These are phyloP conservation scores for Plagodis dolabraria DNA, from an alignment of 2,888 invertebrate species.

Conservation along the genomic window DNA sequence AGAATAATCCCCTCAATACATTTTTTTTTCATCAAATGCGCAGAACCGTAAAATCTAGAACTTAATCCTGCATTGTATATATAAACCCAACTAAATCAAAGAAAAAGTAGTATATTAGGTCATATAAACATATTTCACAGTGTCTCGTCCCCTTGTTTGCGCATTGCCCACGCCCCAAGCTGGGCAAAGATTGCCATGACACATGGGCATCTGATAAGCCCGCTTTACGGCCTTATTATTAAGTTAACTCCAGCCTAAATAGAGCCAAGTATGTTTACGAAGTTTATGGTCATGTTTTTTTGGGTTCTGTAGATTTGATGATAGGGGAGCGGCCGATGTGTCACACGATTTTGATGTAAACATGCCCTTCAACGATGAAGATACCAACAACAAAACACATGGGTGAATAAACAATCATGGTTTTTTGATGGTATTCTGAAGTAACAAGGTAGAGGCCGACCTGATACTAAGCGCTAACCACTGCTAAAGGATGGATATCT, in stretches of 20 bases:
- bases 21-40: no score
- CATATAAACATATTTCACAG: conserved; percentile 27
- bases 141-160: conserved; percentile 27
- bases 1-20: no score
- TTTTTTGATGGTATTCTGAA: no score
- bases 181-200: conserved; percentile 44
- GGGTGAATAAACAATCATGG: no score
- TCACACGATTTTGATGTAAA: neutral
- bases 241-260: conserved; percentile 35
- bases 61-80: neutral
- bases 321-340: neutral
- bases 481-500: no score
- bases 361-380: no score
- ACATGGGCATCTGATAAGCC: conserved; percentile 60
- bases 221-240: conserved; percentile 60
- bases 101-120: neutral
- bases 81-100: neutral
- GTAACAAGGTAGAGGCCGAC: no score
- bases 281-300: conserved; percentile 20
- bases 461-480: no score
- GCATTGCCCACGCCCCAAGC: conserved; percentile 17
- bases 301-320: conserved; percentile 6
- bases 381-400: neutral
- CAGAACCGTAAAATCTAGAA: no score
- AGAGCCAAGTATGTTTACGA: conserved; percentile 11